Evolutionary conservation across 2,888 invertebrate species (phyloP), one percentile per base, ranked within the genome.

Genomic region (Ctenicera cuprea): DNA sequence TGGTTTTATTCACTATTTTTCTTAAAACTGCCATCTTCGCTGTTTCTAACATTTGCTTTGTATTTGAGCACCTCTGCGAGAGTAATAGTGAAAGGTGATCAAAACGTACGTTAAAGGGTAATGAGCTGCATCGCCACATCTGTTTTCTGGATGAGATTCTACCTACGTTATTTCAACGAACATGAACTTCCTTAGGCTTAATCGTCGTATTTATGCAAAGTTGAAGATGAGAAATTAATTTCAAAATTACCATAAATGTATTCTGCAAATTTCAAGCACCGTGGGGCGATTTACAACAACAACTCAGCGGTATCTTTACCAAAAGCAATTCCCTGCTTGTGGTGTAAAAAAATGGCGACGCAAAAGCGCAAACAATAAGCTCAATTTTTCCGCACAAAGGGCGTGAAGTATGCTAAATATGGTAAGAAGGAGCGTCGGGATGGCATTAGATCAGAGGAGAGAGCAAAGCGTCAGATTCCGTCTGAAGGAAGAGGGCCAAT

Each of bases 401-500:
- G 38, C 57, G 38, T 12, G 59, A 59, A 59, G 59, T 73, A 72
- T 72, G 72, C 45, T 72, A 75, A 75, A 68, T 63, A 61, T 62
- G 68, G 54, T 33, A 43, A 33, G 22, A 20, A 20, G 43, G 54
- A 26, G 37, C 64, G 54, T 22, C 18, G 61, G 50, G 57, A 57
- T 45, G 67, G 66, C 67, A 57, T 74, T 71, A 63, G 68, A 67
- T 68, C 37, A 61, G 63, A 52, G 67, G 20, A n/a, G 26, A 52
- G 59, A 59, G 37, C 38, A 67, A 75, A 75, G 76, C 74, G 73
- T 73, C 76, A 71, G 64, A 65, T 71, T 68, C 59, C 48, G 66
- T 63, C 78, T 73, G 78, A 76, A 45, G 30, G 52, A 59, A 79
- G 81, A 80, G 82, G 83, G 83, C 83, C 84, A 83, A 83, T 82